These are phyloP conservation scores for Dipus sagitta DNA, from an alignment of 2,797 vertebrate species.

Conservation along the genomic window DNA sequence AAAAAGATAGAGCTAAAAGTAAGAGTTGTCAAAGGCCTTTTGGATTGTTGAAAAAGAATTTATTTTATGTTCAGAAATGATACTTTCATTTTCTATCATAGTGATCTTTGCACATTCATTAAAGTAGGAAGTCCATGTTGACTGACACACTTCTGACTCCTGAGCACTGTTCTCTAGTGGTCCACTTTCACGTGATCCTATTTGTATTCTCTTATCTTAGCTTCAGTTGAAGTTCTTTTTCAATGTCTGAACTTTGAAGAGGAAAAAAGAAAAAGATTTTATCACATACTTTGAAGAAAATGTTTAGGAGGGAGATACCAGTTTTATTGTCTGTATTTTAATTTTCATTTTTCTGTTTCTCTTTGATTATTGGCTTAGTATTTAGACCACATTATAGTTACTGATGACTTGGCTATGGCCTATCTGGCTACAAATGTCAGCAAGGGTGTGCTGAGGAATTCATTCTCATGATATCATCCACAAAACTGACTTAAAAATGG, in stretches of 20 bases:
- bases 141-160: neutral
- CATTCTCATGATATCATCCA: neutral
- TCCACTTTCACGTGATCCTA: neutral
- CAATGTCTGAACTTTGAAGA: neutral
- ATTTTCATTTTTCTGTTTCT: neutral
- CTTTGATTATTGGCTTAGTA: neutral
- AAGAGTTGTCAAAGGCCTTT: neutral
- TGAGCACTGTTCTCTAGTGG: neutral
- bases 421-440: neutral
- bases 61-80: conserved; percentile 42
- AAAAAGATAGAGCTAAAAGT: neutral
- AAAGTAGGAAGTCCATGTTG: neutral
- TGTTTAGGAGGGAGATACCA: neutral
- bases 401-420: neutral
- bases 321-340: conserved; percentile 19
- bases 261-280: neutral
- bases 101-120: conserved; percentile 51
- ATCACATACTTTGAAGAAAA: neutral
- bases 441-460: neutral
- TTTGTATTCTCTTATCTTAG: neutral
- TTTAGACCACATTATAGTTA: neutral
- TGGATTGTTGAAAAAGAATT: conserved; percentile 14
- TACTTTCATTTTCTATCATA: conserved; percentile 19
- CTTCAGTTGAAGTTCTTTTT: neutral
- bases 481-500: neutral